These are phyloP conservation scores for Corydoras sp. DNA, from an alignment of 2,113 vertebrate species.

Conservation along the genomic window DNA sequence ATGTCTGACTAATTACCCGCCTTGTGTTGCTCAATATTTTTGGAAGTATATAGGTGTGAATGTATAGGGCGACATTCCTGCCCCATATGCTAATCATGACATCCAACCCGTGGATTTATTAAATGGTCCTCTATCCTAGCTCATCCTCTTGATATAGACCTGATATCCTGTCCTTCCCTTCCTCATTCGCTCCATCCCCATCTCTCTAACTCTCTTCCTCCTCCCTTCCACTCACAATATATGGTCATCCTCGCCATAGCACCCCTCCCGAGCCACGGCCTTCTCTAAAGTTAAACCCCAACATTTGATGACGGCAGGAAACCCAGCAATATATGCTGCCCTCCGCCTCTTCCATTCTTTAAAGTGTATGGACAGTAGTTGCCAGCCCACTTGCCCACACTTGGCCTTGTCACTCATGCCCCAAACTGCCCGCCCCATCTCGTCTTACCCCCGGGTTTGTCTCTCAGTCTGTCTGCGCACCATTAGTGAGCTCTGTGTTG, in stretches of 20 bases:
- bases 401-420: constrained; percentile 70
- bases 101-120: constrained; percentile 32
- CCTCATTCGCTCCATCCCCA: not conserved
- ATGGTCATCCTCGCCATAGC: constrained; percentile 43
- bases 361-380: constrained; percentile 56
- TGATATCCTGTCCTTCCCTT: constrained; percentile 26
- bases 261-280: constrained; percentile 25
- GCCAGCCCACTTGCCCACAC: constrained; percentile 57
- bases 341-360: constrained; percentile 41
- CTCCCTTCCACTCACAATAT: constrained; percentile 40
- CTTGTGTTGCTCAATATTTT: no score
- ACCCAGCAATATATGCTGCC: constrained; percentile 39
- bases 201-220: constrained; percentile 17
- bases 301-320: constrained; percentile 57
- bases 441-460: constrained; percentile 65
- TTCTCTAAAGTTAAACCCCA: constrained; percentile 60
- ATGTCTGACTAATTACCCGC: no score
- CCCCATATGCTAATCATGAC: constrained; percentile 13
- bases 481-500: constrained; percentile 62
- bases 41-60: no score
- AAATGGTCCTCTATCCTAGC: constrained; percentile 18
- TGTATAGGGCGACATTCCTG: not conserved
- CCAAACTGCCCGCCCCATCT: constrained; percentile 59
- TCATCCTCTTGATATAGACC: constrained; percentile 35
- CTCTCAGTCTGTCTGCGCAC: constrained; percentile 63